phyloP scores from a whole-genome alignment of 2,113 vertebrate genomes.

The Notothenia rossii region DNA sequence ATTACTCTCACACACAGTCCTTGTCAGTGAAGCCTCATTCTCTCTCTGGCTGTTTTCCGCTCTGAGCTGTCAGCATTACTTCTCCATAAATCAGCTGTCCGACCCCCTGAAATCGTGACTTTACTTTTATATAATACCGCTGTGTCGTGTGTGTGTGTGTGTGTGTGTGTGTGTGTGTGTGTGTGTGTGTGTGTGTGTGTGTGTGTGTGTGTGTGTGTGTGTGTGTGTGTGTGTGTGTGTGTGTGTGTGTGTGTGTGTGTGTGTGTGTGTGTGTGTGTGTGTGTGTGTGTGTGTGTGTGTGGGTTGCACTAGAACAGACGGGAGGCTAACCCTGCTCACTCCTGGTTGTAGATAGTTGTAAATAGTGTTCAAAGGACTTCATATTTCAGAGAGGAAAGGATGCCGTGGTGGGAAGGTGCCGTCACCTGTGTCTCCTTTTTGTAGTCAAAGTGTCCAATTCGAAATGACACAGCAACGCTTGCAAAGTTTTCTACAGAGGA shows the following conservation, averaged over 20 bases:
- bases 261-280: neutral
- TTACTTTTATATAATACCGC: constrained; percentile 8
- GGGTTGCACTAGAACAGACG: constrained; percentile 37
- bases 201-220: constrained; percentile 2
- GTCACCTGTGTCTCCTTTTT: constrained; percentile 18
- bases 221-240: neutral
- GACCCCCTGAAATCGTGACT: constrained; percentile 5
- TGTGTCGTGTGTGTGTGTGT: neutral
- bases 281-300: neutral
- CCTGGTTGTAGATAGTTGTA: constrained; percentile 76
- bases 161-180: constrained; percentile 4
- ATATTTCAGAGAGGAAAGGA: constrained; percentile 43
- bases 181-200: neutral
- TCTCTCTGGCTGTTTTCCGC: constrained; percentile 6
- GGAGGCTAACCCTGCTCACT: constrained; percentile 45
- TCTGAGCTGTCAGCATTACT: constrained; percentile 17
- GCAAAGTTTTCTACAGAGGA: neutral
- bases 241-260: constrained; percentile 4
- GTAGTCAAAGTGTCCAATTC: constrained; percentile 22
- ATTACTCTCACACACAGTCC: constrained; percentile 20
- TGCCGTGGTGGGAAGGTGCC: constrained; percentile 13
- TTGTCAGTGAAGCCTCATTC: constrained; percentile 26
- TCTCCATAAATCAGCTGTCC: constrained; percentile 25
- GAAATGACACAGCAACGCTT: constrained; percentile 1
- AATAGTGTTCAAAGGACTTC: constrained; percentile 68